phyloP scores from a whole-genome alignment of 1,140 invertebrate species.

The Nasonia longicornis region DNA sequence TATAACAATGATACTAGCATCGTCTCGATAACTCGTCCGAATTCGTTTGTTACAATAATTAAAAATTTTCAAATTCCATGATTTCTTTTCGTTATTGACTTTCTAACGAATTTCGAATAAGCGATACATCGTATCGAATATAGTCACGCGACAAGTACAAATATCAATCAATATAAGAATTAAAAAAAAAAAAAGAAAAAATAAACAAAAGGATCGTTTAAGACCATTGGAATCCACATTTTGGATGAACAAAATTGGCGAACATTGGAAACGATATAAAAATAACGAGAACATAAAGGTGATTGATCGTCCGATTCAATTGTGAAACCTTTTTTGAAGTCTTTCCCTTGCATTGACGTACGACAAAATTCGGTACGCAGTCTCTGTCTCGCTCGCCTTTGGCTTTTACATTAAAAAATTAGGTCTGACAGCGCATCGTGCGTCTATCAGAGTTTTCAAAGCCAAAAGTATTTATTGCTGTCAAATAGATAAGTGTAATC shows the following conservation, averaged over 20 bases:
- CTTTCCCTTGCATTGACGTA: constrained; percentile 15
- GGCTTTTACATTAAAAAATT: constrained; percentile 16
- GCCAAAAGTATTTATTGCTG: constrained; percentile 32
- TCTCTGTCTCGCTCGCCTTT: constrained; percentile 30
- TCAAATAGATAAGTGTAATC: constrained; percentile 29
- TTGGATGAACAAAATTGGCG: neutral
- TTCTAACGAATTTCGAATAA: constrained; percentile 29
- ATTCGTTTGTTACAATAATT: constrained; percentile 20
- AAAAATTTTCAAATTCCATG: constrained; percentile 28
- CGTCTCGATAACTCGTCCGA: constrained; percentile 12
- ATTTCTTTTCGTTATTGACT: constrained; percentile 30
- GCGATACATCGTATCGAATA: constrained; percentile 11
- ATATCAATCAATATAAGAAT: constrained; percentile 10
- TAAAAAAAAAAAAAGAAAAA: neutral
- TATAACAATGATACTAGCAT: constrained; percentile 29
- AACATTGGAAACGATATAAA: neutral
- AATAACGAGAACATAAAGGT: constrained; percentile 39
- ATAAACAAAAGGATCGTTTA: neutral
- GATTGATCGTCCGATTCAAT: constrained; percentile 15
- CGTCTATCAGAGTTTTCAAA: neutral
- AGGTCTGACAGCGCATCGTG: constrained; percentile 19
- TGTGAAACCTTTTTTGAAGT: constrained; percentile 3
- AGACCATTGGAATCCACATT: neutral
- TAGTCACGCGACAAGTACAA: constrained; percentile 29
- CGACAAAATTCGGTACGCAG: constrained; percentile 35